Evolutionary conservation across 2,113 vertebrate species (phyloP).

Genomic region (Perca flavescens): DNA sequence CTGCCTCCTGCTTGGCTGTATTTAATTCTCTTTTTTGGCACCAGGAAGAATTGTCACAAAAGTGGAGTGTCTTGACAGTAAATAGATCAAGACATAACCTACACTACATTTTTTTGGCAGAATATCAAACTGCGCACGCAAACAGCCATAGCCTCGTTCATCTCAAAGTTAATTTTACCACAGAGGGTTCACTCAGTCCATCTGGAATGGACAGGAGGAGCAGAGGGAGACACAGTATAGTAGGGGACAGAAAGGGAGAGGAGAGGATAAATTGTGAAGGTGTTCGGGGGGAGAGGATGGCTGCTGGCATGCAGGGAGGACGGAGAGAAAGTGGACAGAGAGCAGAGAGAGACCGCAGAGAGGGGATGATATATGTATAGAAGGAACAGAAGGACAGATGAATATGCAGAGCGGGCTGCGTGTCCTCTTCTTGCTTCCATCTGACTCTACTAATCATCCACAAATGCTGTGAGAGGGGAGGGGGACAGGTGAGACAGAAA

Average conservation of each 20-base stretch:
- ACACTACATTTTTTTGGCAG: constrained; percentile 60
- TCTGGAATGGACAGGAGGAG: constrained; percentile 54
- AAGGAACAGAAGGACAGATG: constrained; percentile 63
- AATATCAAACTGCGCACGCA: constrained; percentile 46
- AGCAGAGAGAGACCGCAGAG: constrained; percentile 25
- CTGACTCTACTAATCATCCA: constrained; percentile 59
- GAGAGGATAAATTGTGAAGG: constrained; percentile 58
- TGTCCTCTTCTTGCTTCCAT: constrained; percentile 52
- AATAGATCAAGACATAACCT: constrained; percentile 70
- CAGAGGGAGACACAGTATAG: constrained; percentile 24
- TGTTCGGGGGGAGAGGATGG: constrained; percentile 42
- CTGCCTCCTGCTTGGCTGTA: constrained; percentile 25
- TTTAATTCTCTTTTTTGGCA: constrained; percentile 45
- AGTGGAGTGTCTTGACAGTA: constrained; percentile 51
- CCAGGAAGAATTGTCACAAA: background rate
- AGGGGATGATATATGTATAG: constrained; percentile 11
- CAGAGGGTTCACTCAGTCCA: constrained; percentile 65
- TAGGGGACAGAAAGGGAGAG: constrained; percentile 50
- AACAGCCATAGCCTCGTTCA: constrained; percentile 56
- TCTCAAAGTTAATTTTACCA: constrained; percentile 78
- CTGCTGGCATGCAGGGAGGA: constrained; percentile 48
- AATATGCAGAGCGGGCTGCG: constrained; percentile 40
- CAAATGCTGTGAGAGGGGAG: constrained; percentile 23
- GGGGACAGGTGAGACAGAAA: constrained; percentile 1
- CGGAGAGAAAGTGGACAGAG: constrained; percentile 25